Base-by-base conservation (phyloP, 1,140 invertebrate species). In the Lucilia sericata region DNA sequence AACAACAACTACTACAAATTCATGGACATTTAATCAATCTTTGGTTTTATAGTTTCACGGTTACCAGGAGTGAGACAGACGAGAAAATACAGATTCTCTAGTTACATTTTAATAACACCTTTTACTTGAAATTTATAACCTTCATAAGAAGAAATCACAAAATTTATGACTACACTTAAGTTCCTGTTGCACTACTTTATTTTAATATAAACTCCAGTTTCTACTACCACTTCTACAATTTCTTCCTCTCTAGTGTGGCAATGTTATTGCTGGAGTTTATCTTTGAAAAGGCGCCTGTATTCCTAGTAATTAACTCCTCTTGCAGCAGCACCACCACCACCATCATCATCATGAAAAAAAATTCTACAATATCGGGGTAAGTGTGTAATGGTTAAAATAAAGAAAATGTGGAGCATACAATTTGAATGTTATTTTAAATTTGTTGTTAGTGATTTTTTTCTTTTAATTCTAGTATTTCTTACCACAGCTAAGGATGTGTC, bases 61-160 rank as follows among this genome's bases (percentile, higher is more conserved):
- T 42, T 42, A 42, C 42, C 42, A 42, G 42, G 42, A 42, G 42
- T 74, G 14, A 74, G 34, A 74, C 21, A 34, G 5, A 7, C 5
- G 42, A 42, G 42, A 42, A 42, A 10, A 14, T n/a, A 17, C 14
- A 78, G 75, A 78, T 42, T 19, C n/a, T 78, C 36, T 36, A 78
- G 76, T 80, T 49, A 80, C 76, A 80, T 80, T 80, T 80, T 80
- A 80, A 80, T 80, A 80, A 80, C 76, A 80, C 76, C 76, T 80
- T 80, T 80, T 80, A 19, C 47, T 80, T n/a, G 42, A 80, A 80
- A 80, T 80, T 80, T 80, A 80, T 80, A 80, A 80, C 76, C 76
- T 80, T 80, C 76, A 80, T 80, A 80, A 80, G 76, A 19, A 21
- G 17, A 80, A 49, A 80, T 80, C 76, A 49, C 76, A 80, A 80